Conservation (phyloP, 2,797 vertebrate species). For the Pogoniulus pusillus region DNA sequence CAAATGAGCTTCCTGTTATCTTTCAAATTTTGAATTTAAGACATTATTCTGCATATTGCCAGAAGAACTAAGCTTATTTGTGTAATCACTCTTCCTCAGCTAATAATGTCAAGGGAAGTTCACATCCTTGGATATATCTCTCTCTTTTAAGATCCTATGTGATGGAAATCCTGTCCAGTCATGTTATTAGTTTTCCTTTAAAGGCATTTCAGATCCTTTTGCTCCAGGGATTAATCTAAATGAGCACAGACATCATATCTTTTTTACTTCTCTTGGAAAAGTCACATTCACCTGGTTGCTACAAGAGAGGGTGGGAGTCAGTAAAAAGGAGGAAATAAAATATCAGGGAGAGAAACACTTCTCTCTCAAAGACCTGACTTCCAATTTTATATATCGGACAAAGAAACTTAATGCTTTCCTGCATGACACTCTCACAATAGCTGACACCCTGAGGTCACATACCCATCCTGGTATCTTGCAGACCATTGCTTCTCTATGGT, state of each 20-base stretch:
- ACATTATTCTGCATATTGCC: neutral
- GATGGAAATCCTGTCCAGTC: neutral
- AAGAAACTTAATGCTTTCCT: neutral
- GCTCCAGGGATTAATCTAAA: neutral
- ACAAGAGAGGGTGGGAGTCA: neutral
- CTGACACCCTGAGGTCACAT: neutral
- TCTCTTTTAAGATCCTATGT: neutral
- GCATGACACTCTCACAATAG: neutral
- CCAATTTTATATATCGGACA: neutral
- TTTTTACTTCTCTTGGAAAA: neutral
- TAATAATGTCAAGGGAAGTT: neutral
- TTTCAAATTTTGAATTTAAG: conserved; percentile 1
- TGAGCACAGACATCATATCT: neutral
- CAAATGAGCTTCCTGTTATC: conserved; percentile 3
- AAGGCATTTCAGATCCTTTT: neutral
- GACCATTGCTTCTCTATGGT: fast-evolving
- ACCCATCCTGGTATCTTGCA: fast-evolving
- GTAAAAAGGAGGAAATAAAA: neutral
- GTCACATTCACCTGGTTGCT: neutral
- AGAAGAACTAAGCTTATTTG: neutral
- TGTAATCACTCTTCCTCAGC: neutral
- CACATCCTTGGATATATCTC: neutral
- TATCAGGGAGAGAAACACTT: neutral
- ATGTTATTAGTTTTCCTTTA: neutral
- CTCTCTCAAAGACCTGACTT: neutral